Conservation (phyloP, 1,140 invertebrate genomes). For the Linepithema humile region DNA sequence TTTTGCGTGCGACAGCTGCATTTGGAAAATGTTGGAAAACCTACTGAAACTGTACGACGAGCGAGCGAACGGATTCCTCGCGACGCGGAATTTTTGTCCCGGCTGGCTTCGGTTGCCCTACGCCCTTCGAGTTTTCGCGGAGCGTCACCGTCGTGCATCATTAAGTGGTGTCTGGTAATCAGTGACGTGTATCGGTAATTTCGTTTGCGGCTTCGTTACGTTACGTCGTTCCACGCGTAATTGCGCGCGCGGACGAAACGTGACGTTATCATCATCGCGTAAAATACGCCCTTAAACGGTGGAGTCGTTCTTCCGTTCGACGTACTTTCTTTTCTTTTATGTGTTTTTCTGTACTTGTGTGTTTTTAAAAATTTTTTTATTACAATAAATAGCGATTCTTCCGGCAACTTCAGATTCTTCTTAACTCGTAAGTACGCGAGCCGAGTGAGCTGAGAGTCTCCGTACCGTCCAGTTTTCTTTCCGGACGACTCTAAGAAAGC, state of each 20-base stretch:
- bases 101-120: neutral
- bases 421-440: conserved; percentile 28
- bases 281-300: neutral
- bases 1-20: neutral
- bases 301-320: neutral
- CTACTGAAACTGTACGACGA: neutral
- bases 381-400: conserved; percentile 36
- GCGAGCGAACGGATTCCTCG: neutral
- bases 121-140: neutral
- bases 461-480: conserved; percentile 7
- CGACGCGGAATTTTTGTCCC: neutral
- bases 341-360: neutral
- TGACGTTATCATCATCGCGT: neutral
- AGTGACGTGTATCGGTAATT: conserved; percentile 13
- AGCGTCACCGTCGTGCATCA: neutral
- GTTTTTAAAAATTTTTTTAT: conserved; percentile 7
- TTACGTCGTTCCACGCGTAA: neutral
- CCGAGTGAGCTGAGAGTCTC: conserved; percentile 10
- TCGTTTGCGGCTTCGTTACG: conserved; percentile 9
- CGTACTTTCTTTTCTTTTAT: neutral
- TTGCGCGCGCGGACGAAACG: neutral
- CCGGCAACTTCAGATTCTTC: conserved; percentile 29
- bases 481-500: neutral
- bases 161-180: neutral
- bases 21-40: neutral